Conservation (phyloP, 1,140 invertebrate genomes). For the Pararge aegeria region DNA sequence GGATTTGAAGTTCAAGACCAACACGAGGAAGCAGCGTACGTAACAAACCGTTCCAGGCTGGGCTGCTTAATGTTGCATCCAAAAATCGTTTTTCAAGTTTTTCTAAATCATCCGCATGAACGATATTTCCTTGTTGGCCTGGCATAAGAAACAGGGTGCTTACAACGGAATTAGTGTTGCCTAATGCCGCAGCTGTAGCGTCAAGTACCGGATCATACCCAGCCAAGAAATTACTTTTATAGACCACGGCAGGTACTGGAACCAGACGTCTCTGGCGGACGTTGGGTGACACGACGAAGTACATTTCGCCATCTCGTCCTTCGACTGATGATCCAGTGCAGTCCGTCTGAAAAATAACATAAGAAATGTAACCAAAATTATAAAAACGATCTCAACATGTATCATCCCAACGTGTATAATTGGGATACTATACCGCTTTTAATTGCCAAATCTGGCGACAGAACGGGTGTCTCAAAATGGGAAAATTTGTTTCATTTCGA, state of each 20-base stretch:
- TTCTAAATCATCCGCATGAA: conserved; percentile 87
- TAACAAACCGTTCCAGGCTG: conserved; percentile 87
- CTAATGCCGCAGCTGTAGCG: conserved; percentile 88
- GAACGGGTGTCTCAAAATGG: too few species aligned
- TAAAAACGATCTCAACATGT: too few species aligned
- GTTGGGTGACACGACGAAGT: conserved; percentile 89
- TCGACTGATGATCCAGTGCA: conserved; percentile 85
- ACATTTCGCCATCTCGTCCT: conserved; percentile 90
- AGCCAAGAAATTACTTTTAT: conserved; percentile 86
- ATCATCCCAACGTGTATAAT: too few species aligned
- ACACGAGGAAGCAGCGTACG: conserved; percentile 85
- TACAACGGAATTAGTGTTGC: conserved; percentile 84
- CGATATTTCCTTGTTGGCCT: conserved; percentile 86
- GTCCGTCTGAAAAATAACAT: conserved; percentile 82
- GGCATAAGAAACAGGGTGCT: conserved; percentile 90
- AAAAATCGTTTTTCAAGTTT: conserved; percentile 85
- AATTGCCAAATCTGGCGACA: too few species aligned
- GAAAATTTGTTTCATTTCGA: too few species aligned
- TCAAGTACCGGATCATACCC: conserved; percentile 91
- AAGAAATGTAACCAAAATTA: background rate
- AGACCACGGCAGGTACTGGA: conserved; percentile 90
- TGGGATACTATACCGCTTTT: too few species aligned
- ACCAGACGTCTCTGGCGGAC: conserved; percentile 88
- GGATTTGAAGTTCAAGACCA: conserved; percentile 89
- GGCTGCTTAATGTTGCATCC: conserved; percentile 83